Conservation (phyloP, 2,113 vertebrate species). For the Dryoscopus gambensis region DNA sequence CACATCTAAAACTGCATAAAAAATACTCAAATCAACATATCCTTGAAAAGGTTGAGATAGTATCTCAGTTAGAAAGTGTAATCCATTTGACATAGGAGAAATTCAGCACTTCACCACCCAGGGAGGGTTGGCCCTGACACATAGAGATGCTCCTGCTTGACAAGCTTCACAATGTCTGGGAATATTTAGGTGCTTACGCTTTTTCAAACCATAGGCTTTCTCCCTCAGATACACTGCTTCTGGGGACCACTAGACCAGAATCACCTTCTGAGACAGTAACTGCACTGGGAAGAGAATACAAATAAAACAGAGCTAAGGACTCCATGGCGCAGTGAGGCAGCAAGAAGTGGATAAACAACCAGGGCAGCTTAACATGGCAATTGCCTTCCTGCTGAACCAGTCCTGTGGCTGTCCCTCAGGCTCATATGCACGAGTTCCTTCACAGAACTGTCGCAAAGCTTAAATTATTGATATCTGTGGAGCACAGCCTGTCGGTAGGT, state of each 20-base stretch:
- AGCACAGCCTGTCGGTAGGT: background rate
- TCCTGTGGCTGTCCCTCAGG: slow-evolving; percentile 17
- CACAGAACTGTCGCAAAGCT: background rate
- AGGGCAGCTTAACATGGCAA: background rate
- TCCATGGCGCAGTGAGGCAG: background rate
- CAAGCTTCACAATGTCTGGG: background rate
- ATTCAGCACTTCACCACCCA: background rate
- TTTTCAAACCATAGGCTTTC: background rate
- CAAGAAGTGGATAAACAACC: slow-evolving; percentile 7
- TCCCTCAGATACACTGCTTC: background rate
- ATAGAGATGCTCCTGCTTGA: background rate
- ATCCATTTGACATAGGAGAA: background rate
- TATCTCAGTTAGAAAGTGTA: background rate
- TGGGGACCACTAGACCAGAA: background rate
- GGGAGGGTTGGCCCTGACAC: background rate
- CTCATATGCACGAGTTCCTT: background rate
- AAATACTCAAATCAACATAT: background rate
- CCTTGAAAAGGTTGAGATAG: background rate
- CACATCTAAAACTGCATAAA: background rate
- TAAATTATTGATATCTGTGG: slow-evolving; percentile 16
- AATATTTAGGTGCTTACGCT: background rate
- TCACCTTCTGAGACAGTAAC: background rate
- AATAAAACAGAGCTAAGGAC: background rate
- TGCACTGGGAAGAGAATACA: background rate
- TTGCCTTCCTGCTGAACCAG: slow-evolving; percentile 36